phyloP scores from a whole-genome alignment of 2,797 vertebrate genomes.

The Threskiornis aethiopicus region DNA sequence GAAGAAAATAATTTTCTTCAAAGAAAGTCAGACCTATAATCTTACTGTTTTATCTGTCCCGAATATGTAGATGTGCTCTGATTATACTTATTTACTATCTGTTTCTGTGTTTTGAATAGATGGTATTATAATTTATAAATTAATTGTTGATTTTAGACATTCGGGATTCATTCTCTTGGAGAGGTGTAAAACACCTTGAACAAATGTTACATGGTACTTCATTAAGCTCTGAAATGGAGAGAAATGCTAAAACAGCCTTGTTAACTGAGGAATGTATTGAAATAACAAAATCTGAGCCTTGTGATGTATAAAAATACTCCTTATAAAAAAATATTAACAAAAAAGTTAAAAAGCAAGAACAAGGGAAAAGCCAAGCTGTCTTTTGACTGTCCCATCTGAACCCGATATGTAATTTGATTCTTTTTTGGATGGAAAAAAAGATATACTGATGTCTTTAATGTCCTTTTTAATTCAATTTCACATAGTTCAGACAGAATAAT shows the following conservation, averaged over 20 bases:
- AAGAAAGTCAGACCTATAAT: not conserved
- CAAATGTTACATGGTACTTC: not conserved
- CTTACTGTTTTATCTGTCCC: not conserved
- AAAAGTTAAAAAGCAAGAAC: not conserved
- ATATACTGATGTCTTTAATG: not conserved
- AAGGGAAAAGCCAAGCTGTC: not conserved
- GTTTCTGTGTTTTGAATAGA: not conserved
- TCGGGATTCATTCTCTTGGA: not conserved
- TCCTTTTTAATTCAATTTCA: not conserved
- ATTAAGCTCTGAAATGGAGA: not conserved
- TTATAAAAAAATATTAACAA: not conserved
- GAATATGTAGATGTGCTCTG: not conserved
- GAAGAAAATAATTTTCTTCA: not conserved
- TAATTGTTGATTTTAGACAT: not conserved
- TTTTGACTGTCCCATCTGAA: not conserved
- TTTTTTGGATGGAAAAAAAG: not conserved
- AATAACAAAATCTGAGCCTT: not conserved
- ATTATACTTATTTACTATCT: not conserved
- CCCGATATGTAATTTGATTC: fast-evolving
- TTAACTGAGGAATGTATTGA: not conserved
- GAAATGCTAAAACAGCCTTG: not conserved
- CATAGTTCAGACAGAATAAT: not conserved
- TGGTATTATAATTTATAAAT: not conserved
- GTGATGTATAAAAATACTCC: not conserved
- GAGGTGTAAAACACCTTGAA: not conserved